phyloP scores from a whole-genome alignment of 2,113 vertebrate species.

The Erinaceus europaeus region DNA sequence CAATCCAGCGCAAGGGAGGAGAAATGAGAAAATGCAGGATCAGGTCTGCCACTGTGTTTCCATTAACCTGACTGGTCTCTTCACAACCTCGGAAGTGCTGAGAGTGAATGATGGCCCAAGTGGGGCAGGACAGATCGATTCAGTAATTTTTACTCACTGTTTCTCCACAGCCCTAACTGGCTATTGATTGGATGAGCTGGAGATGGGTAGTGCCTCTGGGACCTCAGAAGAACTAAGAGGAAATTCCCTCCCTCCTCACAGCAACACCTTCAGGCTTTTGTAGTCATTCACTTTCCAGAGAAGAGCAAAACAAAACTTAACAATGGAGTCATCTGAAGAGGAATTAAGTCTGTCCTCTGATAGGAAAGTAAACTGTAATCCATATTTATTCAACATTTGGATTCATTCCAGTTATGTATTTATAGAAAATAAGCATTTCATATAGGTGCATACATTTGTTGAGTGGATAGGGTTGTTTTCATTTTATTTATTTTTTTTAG shows the following conservation, averaged over 20 bases:
- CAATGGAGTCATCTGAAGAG: conserved; percentile 38
- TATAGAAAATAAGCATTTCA: not conserved
- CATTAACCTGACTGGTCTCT: conserved; percentile 70
- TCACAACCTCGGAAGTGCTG: conserved; percentile 64
- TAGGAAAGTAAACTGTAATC: not conserved
- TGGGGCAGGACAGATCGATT: conserved; percentile 62
- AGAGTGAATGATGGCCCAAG: conserved; percentile 68
- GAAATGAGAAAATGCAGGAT: conserved; percentile 65
- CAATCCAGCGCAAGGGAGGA: conserved; percentile 47
- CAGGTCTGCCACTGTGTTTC: conserved; percentile 61
- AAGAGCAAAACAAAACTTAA: conserved; percentile 52
- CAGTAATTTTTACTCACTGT: conserved; percentile 66
- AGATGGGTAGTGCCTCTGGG: conserved; percentile 61
- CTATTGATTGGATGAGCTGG: conserved; percentile 71
- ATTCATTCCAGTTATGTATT: not conserved
- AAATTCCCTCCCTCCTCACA: conserved; percentile 51
- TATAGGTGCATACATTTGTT: not conserved
- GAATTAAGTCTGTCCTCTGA: not conserved
- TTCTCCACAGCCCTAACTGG: conserved; percentile 64
- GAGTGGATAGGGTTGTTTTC: not conserved
- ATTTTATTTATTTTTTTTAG: not conserved
- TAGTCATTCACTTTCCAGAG: conserved; percentile 45
- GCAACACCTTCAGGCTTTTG: conserved; percentile 36
- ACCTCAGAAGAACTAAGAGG: conserved; percentile 24
- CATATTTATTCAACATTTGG: not conserved